Evolutionary conservation across 2,888 invertebrate genomes (phyloP), one percentile per base, ranked within the genome.

Genomic region (Scaptomyza reducta): DNA sequence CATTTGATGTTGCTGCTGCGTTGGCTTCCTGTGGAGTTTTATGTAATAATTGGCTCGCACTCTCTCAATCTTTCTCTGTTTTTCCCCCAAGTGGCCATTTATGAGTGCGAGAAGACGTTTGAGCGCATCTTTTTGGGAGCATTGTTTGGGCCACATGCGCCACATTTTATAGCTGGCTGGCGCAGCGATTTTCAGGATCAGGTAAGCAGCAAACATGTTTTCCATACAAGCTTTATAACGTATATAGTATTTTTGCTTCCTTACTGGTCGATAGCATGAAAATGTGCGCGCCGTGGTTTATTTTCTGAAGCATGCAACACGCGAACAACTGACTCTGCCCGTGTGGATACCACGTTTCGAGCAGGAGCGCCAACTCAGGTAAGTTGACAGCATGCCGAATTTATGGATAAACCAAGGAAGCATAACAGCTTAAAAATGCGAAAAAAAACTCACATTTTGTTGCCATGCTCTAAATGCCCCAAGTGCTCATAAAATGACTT

Each of bases 121-220:
- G 94, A 94, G 81, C 92, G 95, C 41, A 92, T 95, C 41, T 92
- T 96, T 90, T 91, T 94, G 85, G 97, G 97, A 3, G 96, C 97
- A 10, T 94, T 97, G 68, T 96, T 97, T 80, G 97, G 97, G 0
- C 94, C 95, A 31, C 94, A 95, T 84, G 96, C 96, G 2, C 96
- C 97, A 0, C 95, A 96, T 85, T 95, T 96, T 77, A 92, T 97
- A 71, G 95, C 96, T 0, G 97, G 97, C 5, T 97, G 97, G 97
- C 96, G 96, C 87, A 96, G 97, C 74, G 97, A 97, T 90, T 97
- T 96, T 87, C 93, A 93, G 74, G 94, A 94, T 87, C 92, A 92
- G 89, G 92, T 91, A 61, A 80, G 74, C 41, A 33, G 44, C 22
- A 38, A 31, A 45, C 18, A 38, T 59, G 0, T 40, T 22, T 9